A percentile compares a stretch with the other conserved stretches of the same genome.
Conservation (phyloP, 2,888 invertebrate species). For the Perizoma affinitatum region DNA sequence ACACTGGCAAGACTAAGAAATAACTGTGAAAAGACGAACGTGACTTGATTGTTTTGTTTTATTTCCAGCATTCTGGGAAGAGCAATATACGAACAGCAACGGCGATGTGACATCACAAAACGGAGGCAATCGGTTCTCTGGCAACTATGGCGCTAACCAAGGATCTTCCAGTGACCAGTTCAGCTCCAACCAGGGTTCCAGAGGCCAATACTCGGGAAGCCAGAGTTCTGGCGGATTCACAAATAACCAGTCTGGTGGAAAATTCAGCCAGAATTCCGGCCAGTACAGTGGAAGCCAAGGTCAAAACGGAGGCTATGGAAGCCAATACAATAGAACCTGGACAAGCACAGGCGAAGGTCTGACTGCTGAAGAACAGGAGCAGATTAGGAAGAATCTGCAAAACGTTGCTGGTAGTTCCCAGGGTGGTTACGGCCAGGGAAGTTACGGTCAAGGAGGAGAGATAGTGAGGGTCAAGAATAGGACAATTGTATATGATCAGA, state of each 20-base stretch:
- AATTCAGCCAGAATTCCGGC: constrained; percentile 21
- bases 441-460: constrained; percentile 51
- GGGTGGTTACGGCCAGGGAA: constrained; percentile 48
- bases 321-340: constrained; percentile 61
- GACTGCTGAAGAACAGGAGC: constrained; percentile 62
- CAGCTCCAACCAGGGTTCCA: constrained; percentile 37
- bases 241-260: constrained; percentile 9
- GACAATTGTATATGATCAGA: constrained; percentile 67
- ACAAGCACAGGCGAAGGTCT: constrained; percentile 54
- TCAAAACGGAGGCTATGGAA: constrained; percentile 30
- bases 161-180: constrained; percentile 29
- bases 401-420: constrained; percentile 44
- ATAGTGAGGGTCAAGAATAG: constrained; percentile 62
- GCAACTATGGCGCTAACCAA: constrained; percentile 18
- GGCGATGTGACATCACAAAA: constrained; percentile 38
- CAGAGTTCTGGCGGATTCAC: constrained; percentile 25
- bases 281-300: constrained; percentile 37
- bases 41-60: not conserved
- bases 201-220: constrained; percentile 29
- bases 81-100: constrained; percentile 41
- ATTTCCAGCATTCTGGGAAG: constrained; percentile 45
- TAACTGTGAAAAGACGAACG: no score
- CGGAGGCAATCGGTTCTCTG: constrained; percentile 30
- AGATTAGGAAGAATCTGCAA: constrained; percentile 57
- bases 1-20: no score